Base-by-base conservation (phyloP, 2,113 vertebrate species). In the Jaculus jaculus region DNA sequence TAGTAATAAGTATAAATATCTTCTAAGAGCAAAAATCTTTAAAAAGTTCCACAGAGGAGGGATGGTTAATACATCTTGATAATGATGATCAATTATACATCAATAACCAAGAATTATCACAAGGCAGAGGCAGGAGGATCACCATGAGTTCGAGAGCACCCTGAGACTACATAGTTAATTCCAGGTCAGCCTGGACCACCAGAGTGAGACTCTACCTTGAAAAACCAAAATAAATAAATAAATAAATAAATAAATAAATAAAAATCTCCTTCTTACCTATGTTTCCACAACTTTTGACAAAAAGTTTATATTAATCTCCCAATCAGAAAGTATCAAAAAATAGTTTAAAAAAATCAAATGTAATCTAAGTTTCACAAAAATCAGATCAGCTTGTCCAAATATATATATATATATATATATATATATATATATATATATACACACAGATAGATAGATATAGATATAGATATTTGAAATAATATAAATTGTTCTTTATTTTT, bases 291-390 rank as follows among this genome's bases (percentile, higher is more conserved):
- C 18, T 90, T 89, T 84, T 88, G 80, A 72, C 23, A 69, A 92
- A 83, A 47, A 88, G 12, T 39, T 84, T 21, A 69, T 30, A 18
- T 79, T 85, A 65, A 12, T 87, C 32, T 78, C 15, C 47, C 58
- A 80, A 73, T 84, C 21, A 69, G 37, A 51, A 73, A 65, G 30
- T 58, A 66, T 37, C 65, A 83, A 34, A 3, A 60, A 6, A 63
- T 2, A 81, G n/a, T 61, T 74, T 94, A 81, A 88, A 81, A 88
- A 95, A 92, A 73, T 79, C 7, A 91, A 82, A 73, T 93, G 9
- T 68, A 82, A 91, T 54, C 32, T 86, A 60, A 87, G 0, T 87
- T 88, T 58, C 68, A 47, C 65, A 90, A 88, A 72, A 68, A 23
- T 26, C 23, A 84, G 26, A 51, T 47, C 42, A 72, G 5, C 74